A percentile compares a stretch with the other conserved stretches of the same genome.
phyloP scores from a whole-genome alignment of 2,888 invertebrate species.

The Mantis religiosa region DNA sequence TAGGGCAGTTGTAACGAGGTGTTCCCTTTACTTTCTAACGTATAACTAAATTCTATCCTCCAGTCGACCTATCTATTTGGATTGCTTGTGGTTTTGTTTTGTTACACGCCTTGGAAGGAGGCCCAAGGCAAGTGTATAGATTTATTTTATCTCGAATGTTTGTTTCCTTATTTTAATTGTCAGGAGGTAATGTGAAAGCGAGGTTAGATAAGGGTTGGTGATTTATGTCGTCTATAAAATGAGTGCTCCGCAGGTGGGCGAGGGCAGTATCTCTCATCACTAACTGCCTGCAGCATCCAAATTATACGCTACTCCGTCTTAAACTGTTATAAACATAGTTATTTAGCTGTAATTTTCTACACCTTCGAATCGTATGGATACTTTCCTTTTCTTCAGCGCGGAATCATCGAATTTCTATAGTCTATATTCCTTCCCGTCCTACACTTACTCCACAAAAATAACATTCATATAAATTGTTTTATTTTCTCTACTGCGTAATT shows the following conservation, averaged over 20 bases:
- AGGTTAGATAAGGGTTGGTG: background rate
- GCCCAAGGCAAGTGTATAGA: too few relatives aligned
- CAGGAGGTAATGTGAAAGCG: background rate
- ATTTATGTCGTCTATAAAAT: background rate
- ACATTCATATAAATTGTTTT: too few relatives aligned
- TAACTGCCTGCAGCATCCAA: background rate
- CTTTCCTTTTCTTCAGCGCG: background rate
- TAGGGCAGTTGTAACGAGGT: too few relatives aligned
- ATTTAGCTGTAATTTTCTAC: background rate
- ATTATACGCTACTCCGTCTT: background rate
- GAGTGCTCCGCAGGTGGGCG: background rate
- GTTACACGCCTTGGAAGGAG: too few relatives aligned
- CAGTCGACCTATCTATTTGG: too few relatives aligned
- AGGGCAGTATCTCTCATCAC: background rate
- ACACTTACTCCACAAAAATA: too few relatives aligned
- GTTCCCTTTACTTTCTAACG: too few relatives aligned
- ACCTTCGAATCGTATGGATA: background rate
- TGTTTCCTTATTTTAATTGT: background rate
- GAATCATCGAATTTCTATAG: background rate
- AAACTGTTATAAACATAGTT: background rate
- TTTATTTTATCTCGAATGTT: background rate
- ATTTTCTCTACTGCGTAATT: too few relatives aligned
- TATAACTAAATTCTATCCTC: too few relatives aligned
- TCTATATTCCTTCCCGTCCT: too few relatives aligned
- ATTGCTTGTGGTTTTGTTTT: too few relatives aligned